phyloP scores from a whole-genome alignment of 2,888 invertebrate genomes.

The Tenodera sinensis region DNA sequence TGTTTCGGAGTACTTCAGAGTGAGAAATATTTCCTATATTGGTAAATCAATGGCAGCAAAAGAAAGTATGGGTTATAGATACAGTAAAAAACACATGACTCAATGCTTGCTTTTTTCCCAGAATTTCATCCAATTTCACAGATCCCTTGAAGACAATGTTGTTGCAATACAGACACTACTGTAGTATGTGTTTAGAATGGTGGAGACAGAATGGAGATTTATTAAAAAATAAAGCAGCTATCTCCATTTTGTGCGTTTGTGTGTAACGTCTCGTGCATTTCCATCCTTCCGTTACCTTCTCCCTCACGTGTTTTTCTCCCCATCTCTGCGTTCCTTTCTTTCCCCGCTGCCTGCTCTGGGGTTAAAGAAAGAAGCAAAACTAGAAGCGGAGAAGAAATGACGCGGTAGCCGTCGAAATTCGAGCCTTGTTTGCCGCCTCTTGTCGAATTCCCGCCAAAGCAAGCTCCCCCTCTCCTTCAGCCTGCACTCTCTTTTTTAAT shows the following conservation, averaged over 20 bases:
- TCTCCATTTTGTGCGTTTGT: neutral
- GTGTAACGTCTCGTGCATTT: neutral
- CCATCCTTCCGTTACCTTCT: neutral
- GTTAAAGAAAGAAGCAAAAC: neutral
- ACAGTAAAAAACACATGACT: no score
- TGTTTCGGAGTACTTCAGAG: no score
- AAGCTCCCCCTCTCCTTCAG: neutral
- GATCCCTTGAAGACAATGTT: no score
- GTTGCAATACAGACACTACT: no score
- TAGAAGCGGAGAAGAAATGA: neutral
- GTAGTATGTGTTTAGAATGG: no score
- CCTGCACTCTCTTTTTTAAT: conserved; percentile 17
- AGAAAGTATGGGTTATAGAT: no score
- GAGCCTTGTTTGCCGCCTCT: conserved; percentile 2
- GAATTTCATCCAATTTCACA: no score
- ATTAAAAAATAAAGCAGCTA: neutral
- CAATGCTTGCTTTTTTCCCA: no score
- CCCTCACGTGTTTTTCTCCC: neutral
- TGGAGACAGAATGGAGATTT: neutral
- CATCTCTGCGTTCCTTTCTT: neutral
- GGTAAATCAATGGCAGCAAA: no score
- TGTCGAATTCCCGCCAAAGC: neutral
- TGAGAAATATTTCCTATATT: no score
- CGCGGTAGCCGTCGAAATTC: conserved; percentile 4
- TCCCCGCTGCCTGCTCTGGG: neutral